These are phyloP conservation scores for Copsychus sechellarum DNA, from an alignment of 2,113 vertebrate genomes.

Conservation along the genomic window DNA sequence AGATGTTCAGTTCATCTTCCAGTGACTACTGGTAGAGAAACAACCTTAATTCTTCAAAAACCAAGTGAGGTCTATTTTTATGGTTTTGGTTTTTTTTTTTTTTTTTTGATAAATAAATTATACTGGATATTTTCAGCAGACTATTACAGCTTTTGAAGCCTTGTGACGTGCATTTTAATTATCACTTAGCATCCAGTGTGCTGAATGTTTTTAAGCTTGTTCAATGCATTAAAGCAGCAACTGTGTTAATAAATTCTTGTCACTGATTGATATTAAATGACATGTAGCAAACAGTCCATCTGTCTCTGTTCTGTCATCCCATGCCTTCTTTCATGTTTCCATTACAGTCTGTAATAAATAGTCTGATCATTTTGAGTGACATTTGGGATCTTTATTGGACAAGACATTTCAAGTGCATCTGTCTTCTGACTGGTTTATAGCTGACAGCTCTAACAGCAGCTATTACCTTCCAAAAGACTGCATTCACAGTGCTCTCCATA, in stretches of 20 bases:
- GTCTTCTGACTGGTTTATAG: constrained; percentile 29
- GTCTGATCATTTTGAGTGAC: constrained; percentile 54
- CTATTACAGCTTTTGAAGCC: not conserved
- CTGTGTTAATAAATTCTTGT: constrained; percentile 30
- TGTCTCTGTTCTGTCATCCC: not conserved
- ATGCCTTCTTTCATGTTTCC: constrained; percentile 31
- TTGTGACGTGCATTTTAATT: not conserved
- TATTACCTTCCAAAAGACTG: constrained; percentile 21
- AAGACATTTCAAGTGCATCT: constrained; percentile 49
- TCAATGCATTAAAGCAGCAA: constrained; percentile 8
- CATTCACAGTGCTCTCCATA: not conserved
- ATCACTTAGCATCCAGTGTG: not conserved
- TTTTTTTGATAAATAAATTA: not conserved
- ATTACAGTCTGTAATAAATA: constrained; percentile 50
- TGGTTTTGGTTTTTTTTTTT: fast-evolving
- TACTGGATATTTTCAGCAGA: not conserved
- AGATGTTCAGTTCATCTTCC: not conserved
- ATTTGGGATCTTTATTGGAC: constrained; percentile 48
- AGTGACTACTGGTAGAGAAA: not conserved
- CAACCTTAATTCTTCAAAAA: not conserved
- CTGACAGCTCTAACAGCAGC: constrained; percentile 48
- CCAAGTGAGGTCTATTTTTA: not conserved
- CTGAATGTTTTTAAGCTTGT: not conserved
- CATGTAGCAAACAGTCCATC: constrained; percentile 15
- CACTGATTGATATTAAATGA: constrained; percentile 39